A percentile compares a stretch with the other conserved stretches of the same genome.
Conservation (phyloP, 2,888 invertebrate genomes). For the Kryphioiulus occultus region DNA sequence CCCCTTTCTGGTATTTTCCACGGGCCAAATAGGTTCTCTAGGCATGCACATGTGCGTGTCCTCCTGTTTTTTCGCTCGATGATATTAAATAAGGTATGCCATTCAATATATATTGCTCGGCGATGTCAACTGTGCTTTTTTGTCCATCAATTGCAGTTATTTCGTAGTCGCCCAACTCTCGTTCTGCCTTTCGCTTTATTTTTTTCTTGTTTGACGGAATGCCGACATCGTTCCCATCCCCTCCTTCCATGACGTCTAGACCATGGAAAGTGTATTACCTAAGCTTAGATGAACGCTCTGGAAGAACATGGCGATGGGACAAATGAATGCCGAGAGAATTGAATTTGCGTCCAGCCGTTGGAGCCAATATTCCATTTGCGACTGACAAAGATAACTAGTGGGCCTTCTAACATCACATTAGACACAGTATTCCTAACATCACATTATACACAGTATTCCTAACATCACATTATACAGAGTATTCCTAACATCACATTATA, state of each 20-base stretch:
- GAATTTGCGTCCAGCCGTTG: too few species aligned
- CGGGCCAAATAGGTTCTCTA: neutral
- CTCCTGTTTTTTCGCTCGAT: neutral
- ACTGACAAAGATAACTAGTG: too few species aligned
- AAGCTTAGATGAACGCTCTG: neutral
- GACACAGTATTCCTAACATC: too few species aligned
- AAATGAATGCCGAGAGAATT: too few species aligned
- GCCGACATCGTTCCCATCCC: neutral
- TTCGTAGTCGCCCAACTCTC: neutral
- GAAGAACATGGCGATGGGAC: too few species aligned
- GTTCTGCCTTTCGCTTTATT: neutral
- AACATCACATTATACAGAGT: too few species aligned
- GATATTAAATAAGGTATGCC: constrained; percentile 35
- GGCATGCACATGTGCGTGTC: constrained; percentile 31
- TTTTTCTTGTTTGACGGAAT: neutral
- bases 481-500: too few species aligned
- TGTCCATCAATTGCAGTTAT: constrained; percentile 31
- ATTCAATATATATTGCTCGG: constrained; percentile 11
- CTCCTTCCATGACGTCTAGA: neutral
- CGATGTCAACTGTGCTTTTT: constrained; percentile 22
- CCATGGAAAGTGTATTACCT: neutral
- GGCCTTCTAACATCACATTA: too few species aligned
- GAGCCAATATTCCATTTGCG: too few species aligned
- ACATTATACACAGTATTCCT: too few species aligned
- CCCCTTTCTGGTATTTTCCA: neutral